These are phyloP conservation scores for Drosophila virilis DNA, from an alignment of 1,140 invertebrate species.

Conservation along the genomic window DNA sequence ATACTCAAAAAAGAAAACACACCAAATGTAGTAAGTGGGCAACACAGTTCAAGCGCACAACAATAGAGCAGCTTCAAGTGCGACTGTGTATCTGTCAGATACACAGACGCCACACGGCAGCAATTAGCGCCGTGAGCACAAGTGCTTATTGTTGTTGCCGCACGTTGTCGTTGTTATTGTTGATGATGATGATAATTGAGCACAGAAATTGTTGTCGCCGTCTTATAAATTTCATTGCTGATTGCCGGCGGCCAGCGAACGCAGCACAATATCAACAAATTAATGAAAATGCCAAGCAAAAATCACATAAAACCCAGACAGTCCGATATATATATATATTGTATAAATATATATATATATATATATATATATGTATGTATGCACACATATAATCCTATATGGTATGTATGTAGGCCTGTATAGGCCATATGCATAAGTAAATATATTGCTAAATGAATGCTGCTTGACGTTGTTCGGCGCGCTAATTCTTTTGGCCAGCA, in stretches of 20 bases:
- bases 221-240: slow-evolving; percentile 73
- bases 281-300: slow-evolving; percentile 70
- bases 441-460: slow-evolving; percentile 48
- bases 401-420: slow-evolving; percentile 32
- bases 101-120: slow-evolving; percentile 59
- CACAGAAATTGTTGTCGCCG: slow-evolving; percentile 52
- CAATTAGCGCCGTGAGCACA: slow-evolving; percentile 69
- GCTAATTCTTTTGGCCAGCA: slow-evolving; percentile 81
- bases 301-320: slow-evolving; percentile 57
- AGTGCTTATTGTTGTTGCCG: slow-evolving; percentile 29
- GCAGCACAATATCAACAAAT: slow-evolving; percentile 67
- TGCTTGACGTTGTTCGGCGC: slow-evolving; percentile 68
- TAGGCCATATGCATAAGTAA: slow-evolving; percentile 25
- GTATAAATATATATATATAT: slow-evolving; percentile 4
- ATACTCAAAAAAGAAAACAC: slow-evolving; percentile 3
- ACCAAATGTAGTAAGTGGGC: slow-evolving; percentile 28
- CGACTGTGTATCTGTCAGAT: slow-evolving; percentile 58
- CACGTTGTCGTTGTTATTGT: slow-evolving; percentile 7
- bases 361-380: not conserved
- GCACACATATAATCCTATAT: slow-evolving; percentile 16
- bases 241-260: slow-evolving; percentile 65
- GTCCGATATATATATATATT: slow-evolving; percentile 25
- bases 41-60: slow-evolving; percentile 26
- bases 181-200: slow-evolving; percentile 64
- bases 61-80: slow-evolving; percentile 35